phyloP scores from a whole-genome alignment of 2,113 vertebrate species.

The Mirza zaza region DNA sequence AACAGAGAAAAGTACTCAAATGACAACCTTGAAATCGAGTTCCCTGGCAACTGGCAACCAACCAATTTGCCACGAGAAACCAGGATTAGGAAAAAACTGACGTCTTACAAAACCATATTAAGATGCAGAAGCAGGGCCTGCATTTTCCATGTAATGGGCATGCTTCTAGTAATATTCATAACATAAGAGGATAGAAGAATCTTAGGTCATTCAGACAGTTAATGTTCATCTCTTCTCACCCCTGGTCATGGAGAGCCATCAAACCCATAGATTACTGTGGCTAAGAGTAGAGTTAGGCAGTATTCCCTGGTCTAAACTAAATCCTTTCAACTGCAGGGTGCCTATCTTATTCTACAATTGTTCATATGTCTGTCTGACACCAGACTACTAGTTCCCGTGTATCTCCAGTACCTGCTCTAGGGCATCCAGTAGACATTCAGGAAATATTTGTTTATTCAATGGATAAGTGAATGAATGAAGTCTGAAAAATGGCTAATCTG shows the following conservation, averaged over 20 bases:
- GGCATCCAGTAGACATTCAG: not conserved
- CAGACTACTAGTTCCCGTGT: not conserved
- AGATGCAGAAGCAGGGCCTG: not conserved
- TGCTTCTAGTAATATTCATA: not conserved
- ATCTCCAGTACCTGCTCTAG: not conserved
- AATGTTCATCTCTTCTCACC: not conserved
- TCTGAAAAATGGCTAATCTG: not conserved
- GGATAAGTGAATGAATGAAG: not conserved
- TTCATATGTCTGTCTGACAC: not conserved
- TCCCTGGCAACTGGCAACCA: not conserved
- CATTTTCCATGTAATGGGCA: not conserved
- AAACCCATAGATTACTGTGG: not conserved
- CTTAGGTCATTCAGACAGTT: not conserved
- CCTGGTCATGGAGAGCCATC: not conserved
- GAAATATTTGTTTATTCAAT: not conserved
- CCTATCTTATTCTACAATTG: not conserved
- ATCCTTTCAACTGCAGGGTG: not conserved
- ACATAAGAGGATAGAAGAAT: not conserved
- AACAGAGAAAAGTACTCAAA: not conserved
- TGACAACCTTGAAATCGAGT: not conserved
- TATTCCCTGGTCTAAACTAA: not conserved
- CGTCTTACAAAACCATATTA: not conserved
- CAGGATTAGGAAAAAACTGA: not conserved
- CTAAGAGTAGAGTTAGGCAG: not conserved
- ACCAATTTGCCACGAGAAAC: not conserved